A percentile compares a stretch with the other conserved stretches of the same genome.
Conservation (phyloP, 2,797 vertebrate species). For the Rhodeus uyekii region DNA sequence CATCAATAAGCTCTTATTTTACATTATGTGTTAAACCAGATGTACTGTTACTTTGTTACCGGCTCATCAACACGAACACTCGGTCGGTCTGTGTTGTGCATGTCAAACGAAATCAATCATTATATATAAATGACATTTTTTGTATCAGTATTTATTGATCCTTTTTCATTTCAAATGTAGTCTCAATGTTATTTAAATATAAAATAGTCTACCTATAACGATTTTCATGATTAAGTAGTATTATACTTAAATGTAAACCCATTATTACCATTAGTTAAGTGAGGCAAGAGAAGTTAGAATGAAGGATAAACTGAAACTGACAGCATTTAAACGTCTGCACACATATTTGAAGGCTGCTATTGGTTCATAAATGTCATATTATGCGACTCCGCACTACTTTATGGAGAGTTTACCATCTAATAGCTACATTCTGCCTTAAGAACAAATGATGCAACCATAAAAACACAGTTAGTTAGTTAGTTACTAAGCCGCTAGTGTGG, state of each 20-base stretch:
- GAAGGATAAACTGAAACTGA: not conserved
- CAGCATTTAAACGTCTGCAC: not conserved
- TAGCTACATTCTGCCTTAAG: not conserved
- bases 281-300: not conserved
- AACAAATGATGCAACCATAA: not conserved
- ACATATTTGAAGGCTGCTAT: not conserved
- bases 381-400: not conserved
- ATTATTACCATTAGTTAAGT: not conserved
- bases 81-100: not conserved
- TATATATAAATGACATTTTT: not conserved
- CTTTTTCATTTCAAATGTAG: not conserved
- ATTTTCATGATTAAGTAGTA: not conserved
- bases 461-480: not conserved
- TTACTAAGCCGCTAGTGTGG: not conserved
- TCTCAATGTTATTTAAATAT: not conserved
- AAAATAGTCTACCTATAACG: not conserved
- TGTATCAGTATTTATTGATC: not conserved
- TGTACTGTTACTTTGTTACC: not conserved
- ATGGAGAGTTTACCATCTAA: not conserved
- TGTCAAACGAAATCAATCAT: not conserved
- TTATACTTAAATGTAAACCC: not conserved
- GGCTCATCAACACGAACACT: not conserved
- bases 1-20: not conserved
- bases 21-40: not conserved
- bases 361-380: not conserved